Base-by-base conservation (phyloP, 2,888 invertebrate species). In the Apoderus coryli region DNA sequence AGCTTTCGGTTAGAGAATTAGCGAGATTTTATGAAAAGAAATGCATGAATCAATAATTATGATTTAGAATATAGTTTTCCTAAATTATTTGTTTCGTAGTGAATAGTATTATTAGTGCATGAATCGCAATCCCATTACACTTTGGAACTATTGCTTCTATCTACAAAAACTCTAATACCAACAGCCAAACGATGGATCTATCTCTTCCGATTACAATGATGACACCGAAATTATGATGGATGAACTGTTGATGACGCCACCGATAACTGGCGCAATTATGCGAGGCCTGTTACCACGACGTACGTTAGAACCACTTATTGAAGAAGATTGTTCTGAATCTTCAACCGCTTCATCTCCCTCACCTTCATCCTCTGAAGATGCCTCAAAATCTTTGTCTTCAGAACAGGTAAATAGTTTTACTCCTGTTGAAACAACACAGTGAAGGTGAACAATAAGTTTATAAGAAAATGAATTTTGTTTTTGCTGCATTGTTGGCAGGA, bases 221-320 rank as follows among this genome's bases (percentile, higher is more conserved):
- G 81, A 81, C 34, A 76, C 76, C 0, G 82, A 82, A 45, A 61
- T 78, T 27, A 77, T 80, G 75, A 80, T 79, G 80, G 79, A 79
- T 43, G 80, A 80, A 45, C 64, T 79, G 4, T 54, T 80, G 24
- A 76, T 79, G 76, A 75, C 77, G 5, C 77, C 77, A 1, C 77
- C 77, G 1, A 74, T 78, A 48, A 72, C 75, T n/a, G 75, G 76
- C 40, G 74, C 76, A 25, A 70, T 70, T 2, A 61, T 77, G 31
- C 61, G 78, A 40, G 79, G 78, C 16, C 56, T 80, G 19, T 55
- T 79, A 38, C 77, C 78, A 38, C 68, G 80, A 54, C 65, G 80
- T 57, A 69, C 82, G 44, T 59, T 85, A 49, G 85, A 85, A 53
- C 84, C 85, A 28, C 65, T 85, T 4, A 70, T 80, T 41, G 84